Conservation (phyloP, 2,888 invertebrate species). For the Halocaridina rubra region DNA sequence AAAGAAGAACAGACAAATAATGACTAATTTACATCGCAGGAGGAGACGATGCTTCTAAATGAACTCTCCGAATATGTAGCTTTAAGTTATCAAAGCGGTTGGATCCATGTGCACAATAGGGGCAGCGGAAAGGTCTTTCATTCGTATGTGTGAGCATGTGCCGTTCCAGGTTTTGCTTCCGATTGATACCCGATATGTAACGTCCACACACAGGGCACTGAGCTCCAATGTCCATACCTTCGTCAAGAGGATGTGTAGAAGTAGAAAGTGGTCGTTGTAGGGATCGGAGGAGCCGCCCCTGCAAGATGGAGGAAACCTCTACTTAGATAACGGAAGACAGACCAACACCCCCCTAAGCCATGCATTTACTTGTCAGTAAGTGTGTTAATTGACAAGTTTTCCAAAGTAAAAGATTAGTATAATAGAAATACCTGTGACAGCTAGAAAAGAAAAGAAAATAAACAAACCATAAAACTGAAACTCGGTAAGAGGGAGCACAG, state of each 20-base stretch:
- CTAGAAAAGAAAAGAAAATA: too few relatives aligned
- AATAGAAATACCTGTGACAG: too few relatives aligned
- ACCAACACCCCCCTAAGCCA: too few relatives aligned
- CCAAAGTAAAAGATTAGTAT: too few relatives aligned
- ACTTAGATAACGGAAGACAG: constrained; percentile 1
- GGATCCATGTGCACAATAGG: constrained; percentile 56
- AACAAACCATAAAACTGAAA: too few relatives aligned
- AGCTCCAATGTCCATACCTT: constrained; percentile 32
- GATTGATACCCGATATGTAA: constrained; percentile 48
- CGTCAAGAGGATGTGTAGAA: not conserved
- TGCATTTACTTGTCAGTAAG: too few relatives aligned
- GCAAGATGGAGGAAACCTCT: constrained; percentile 46
- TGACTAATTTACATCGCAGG: too few relatives aligned
- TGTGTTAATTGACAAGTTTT: too few relatives aligned
- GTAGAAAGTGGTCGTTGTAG: too few relatives aligned
- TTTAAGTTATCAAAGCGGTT: constrained; percentile 56
- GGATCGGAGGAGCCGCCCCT: too few relatives aligned
- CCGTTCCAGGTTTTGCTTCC: constrained; percentile 55
- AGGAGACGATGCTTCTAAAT: constrained; percentile 27
- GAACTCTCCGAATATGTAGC: constrained; percentile 44
- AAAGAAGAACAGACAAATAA: too few relatives aligned
- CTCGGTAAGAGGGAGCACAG: too few relatives aligned
- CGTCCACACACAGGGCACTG: constrained; percentile 52
- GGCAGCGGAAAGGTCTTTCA: constrained; percentile 49
- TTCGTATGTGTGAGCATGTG: constrained; percentile 57